Evolutionary conservation across 2,113 vertebrate species (phyloP), one percentile per base, ranked within the genome.

Genomic region (Mola mola): DNA sequence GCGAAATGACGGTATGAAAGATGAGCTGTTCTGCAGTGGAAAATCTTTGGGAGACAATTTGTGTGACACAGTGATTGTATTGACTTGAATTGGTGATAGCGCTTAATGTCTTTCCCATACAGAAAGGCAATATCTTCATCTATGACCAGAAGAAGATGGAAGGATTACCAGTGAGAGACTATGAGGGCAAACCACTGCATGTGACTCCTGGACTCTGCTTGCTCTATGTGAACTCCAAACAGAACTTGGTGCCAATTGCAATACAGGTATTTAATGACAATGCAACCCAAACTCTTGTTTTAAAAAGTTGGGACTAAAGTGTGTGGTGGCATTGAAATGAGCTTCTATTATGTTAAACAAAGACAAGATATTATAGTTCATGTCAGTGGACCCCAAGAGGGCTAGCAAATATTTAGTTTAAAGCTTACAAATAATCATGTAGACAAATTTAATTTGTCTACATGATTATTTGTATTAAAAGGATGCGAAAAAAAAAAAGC

Each of bases 121-220:
- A 95, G 94, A 90, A 88, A 52, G 94, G 92, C 5, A 93, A 93
- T 20, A 85, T 95, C 33, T 95, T 92, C 82, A 71, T 95, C 50
- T 89, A 80, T 16, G 92, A 95, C 72, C 91, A 91, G 50, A 87
- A 77, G 50, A 88, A 76, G 15, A 25, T 94, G 73, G 88, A 93
- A 2, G 92, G 91, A 46, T 71, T 93, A 48, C 48, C 63, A 1
- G 11, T 51, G 1, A 72, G 63, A 6, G 7, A 13, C 0, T 12
- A 82, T 3, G 36, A 90, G 34, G 81, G 60, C 15, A 58, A 83
- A 47, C 5, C 56, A 42, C 67, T 89, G 41, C 37, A 77, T 1
- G n/a, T 88, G 47, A 70, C 88, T 8, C 71, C 89, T 21, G 90
- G 89, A 20, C 78, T 93, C 0, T 85, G 89, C 42, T 73, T 93